These are phyloP conservation scores for Drosophila tropicalis DNA, from an alignment of 1,140 invertebrate species.

Conservation along the genomic window DNA sequence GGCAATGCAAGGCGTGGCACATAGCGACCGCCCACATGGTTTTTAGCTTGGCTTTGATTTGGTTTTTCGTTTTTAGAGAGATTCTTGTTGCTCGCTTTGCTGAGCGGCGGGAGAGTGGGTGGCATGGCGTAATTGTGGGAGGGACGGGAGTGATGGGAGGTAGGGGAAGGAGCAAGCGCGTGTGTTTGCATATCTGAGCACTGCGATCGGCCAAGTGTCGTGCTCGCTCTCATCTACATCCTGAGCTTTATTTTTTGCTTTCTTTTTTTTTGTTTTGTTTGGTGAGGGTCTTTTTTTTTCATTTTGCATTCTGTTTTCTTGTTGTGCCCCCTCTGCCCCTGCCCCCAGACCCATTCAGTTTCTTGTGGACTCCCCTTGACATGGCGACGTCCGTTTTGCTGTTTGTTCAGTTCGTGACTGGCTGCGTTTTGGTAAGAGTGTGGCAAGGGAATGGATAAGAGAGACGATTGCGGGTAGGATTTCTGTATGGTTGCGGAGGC, in stretches of 20 bases:
- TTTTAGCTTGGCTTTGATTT: conserved; percentile 50
- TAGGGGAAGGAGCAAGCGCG: conserved; percentile 22
- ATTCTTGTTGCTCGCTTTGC: conserved; percentile 23
- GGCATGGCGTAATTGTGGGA: not conserved
- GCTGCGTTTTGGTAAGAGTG: conserved; percentile 20
- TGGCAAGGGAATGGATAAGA: not conserved
- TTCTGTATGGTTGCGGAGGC: conserved; percentile 28
- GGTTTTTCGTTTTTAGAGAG: conserved; percentile 26
- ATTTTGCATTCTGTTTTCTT: conserved; percentile 9
- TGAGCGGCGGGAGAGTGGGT: conserved; percentile 5
- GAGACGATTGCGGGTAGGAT: not conserved
- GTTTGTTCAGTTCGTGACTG: conserved; percentile 62
- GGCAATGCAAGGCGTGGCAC: conserved; percentile 36
- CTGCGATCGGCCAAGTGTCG: conserved; percentile 54
- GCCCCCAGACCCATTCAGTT: conserved; percentile 3
- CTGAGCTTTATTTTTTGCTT: conserved; percentile 13
- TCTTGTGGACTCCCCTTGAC: conserved; percentile 24
- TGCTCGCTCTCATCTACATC: conserved; percentile 20
- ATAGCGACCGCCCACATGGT: conserved; percentile 47
- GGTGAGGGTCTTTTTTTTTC: not conserved
- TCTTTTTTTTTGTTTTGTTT: conserved; percentile 3
- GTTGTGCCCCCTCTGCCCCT: not conserved
- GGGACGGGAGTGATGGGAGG: not conserved
- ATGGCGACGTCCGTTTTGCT: conserved; percentile 49
- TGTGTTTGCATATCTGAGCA: conserved; percentile 67